Evolutionary conservation across 1,140 invertebrate species (phyloP), one percentile per base, ranked within the genome.

Genomic region (Caenorhabditis remanei): DNA sequence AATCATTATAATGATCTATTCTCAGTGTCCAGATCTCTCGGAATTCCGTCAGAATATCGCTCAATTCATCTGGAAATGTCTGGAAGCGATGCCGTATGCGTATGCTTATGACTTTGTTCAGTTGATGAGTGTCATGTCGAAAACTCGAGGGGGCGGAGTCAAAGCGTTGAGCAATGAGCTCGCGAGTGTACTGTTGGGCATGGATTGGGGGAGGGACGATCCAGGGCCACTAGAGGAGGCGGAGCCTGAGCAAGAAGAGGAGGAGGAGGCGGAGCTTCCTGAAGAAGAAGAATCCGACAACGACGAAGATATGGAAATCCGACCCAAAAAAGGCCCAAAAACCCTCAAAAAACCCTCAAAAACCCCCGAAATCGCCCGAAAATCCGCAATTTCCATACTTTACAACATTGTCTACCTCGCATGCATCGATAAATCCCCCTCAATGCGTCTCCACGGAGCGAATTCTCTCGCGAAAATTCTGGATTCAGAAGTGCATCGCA

Each of bases 91-190:
- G 4, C 71, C 71, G 0, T 79, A 79, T 24, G 8, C 7, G 19
- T 79, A 79, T 43, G 46, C 46, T 11, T 79, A 79, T 14, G 71
- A 79, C 9, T 79, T 79, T 50, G 71, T 79, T 8, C 71, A 79
- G n/a, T 43, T 79, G 46, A 79, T 79, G 71, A 48, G 53, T 79
- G 46, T 14, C 4, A 24, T 50, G 46, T 79, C 53, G 46, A 48
- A 50, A 53, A 11, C 46, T 0, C n/a, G 71, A 24, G 9, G 19
- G 5, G 71, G 19, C 9, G 71, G 71, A 50, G 9, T 79, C 3
- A 79, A 79, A 43, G 21, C 46, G 0, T 11, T 79, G 6, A 53
- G 46, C 2, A 79, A 41, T 11, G 71, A 79, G 71, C 43, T 79
- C n/a, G 32, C 71, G 19, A 50, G n/a, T 14, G 16, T 79, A 21